Base-by-base conservation (phyloP, 37 sponge, comb jelly and placozoan genomes). In the Halichondria panicea region DNA sequence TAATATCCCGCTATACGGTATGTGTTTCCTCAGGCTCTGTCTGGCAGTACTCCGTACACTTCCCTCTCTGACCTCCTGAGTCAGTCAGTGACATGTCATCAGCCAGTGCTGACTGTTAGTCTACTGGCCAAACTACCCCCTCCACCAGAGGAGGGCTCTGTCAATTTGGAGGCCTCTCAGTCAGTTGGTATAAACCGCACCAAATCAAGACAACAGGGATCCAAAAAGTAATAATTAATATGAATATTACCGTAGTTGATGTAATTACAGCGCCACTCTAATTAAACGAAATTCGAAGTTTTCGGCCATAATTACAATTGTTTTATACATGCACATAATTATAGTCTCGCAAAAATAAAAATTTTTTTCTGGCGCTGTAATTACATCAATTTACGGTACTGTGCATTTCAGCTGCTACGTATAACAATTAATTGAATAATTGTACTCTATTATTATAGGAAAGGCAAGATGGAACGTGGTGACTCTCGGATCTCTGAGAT, bases 101-200 rank as follows among this genome's bases (percentile, higher is more conserved):
- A 46, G 15, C 81, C 90, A 35, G 56, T 89, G 8, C 55, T 89
- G 44, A 79, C 80, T 22, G 84, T 80, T 55, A 80, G 44, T 60
- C 63, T 84, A 22, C 42, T 70, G 33, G 46, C 33, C 46, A 80
- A 59, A 7, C 75, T 75, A 9, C 24, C 54, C 12, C 73, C 83
- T 5, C 34, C 72, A n/a, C 37, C 64, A 22, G 37, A 64, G 65
- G 38, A 15, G 52, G 52, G 52, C 52, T 18, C 13, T 48, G 52
- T 48, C 52, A 15, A 48, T 48, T 11, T 48, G 15, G 30, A 36
- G 4, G 12, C 30, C 9, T 64, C 65, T 19, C 11, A 25, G 7
- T 8, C 24, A 18, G 22, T 24, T 25, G 61, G 18, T 18, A 8
- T 7, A 59, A 48, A 11, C 15, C 52, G 61, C 8, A 59, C 61